phyloP scores from a whole-genome alignment of 2,888 invertebrate species.

The Agrilus cyanescens region DNA sequence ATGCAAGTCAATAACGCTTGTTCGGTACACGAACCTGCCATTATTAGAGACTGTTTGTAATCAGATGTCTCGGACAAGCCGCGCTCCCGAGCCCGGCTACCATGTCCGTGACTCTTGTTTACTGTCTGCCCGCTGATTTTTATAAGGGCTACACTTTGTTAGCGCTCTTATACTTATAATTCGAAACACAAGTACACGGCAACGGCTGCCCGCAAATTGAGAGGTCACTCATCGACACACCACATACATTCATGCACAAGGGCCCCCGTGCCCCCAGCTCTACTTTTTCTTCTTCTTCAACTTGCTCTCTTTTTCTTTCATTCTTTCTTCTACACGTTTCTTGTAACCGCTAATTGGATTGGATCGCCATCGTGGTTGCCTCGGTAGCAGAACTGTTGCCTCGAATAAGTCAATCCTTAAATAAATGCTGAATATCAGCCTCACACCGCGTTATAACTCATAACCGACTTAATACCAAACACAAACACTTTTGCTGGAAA shows the following conservation, averaged over 20 bases:
- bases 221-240: conserved; percentile 9
- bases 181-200: conserved; percentile 10
- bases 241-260: no score
- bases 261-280: neutral
- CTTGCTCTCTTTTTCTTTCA: neutral
- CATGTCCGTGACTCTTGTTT: conserved; percentile 23
- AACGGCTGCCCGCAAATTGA: conserved; percentile 10
- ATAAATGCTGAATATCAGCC: no score
- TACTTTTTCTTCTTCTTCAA: neutral
- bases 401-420: no score
- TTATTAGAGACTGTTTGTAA: conserved; percentile 25
- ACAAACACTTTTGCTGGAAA: no score
- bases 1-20: no score
- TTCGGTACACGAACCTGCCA: conserved; percentile 8
- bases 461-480: no score
- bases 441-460: no score
- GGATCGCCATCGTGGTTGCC: no score
- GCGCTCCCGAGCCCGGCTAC: conserved; percentile 21
- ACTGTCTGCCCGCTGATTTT: conserved; percentile 24
- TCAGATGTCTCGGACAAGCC: conserved; percentile 22
- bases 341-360: neutral
- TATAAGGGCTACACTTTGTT: conserved; percentile 19
- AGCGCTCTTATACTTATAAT: conserved; percentile 16
- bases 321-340: neutral
- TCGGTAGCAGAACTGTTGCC: no score